Base-by-base conservation (phyloP, 2,888 invertebrate genomes). In the Frankliniella intonsa region DNA sequence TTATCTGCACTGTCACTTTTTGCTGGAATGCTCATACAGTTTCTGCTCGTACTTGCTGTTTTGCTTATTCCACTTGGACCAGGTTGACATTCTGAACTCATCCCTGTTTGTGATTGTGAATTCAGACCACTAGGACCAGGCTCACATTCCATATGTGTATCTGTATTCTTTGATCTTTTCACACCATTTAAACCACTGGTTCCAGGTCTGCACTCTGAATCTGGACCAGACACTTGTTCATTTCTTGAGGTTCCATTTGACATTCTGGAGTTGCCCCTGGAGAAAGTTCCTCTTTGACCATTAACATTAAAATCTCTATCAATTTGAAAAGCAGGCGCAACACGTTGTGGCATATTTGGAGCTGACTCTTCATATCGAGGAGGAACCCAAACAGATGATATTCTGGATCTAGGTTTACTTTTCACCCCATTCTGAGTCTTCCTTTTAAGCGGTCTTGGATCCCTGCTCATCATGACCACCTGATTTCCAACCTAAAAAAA, bases 221-320 rank as follows among this genome's bases (percentile, higher is more conserved):
- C 69, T 11, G 22, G 69, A 11, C 69, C 12, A 12, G 14, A 19
- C 17, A 19, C 0, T 11, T 14, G 55, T 5, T 55, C 55, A 12
- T 55, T 14, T 19, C 55, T 82, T 84, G 81, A 17, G 81, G 49
- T 10, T 51, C 81, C 49, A 22, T 55, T 51, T 55, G 80, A 27
- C 17, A 62, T 62, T 38, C 38, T 38, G 38, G 38, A 3, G 38
- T 38, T 38, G 38, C 38, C 38, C 22, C 69, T 22, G 69, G 69
- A 76, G 82, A 92, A 86, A 10, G 90, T 89, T 80, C 94, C 93
- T 85, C 92, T 89, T 84, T 91, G 90, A 1, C 94, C 94, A 88
- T 94, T 94, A 50, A 94, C 91, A 87, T 94, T 94, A 84, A 92
- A 92, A 87, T 94, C 94, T 86, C 90, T 89, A 86, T 93, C 93